Evolutionary conservation across 2,888 invertebrate species (phyloP).

Genomic region (Trachelus tabidus): DNA sequence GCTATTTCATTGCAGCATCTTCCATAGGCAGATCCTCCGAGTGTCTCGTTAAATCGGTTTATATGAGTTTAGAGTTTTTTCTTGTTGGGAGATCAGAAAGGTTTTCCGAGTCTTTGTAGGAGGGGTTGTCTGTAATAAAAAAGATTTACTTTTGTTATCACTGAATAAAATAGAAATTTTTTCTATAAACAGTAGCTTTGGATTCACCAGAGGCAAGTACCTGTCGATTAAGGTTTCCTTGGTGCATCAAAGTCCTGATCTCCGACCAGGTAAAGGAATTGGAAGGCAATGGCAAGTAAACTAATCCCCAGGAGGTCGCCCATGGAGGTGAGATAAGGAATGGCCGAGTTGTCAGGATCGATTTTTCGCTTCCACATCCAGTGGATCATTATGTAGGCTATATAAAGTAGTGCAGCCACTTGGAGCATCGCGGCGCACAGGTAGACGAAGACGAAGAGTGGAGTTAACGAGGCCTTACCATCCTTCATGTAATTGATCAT

Average conservation of each 20-base stretch:
- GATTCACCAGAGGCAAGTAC: neutral
- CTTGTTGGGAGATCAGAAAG: neutral
- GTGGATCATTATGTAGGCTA: conserved; percentile 74
- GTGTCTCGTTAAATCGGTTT: neutral
- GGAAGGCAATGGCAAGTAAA: conserved; percentile 73
- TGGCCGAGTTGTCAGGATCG: conserved; percentile 83
- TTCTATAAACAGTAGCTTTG: neutral
- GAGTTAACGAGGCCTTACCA: conserved; percentile 74
- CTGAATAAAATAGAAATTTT: neutral
- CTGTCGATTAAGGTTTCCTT: conserved; percentile 37
- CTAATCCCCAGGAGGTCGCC: conserved; percentile 83
- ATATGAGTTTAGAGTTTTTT: neutral
- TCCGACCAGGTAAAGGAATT: conserved; percentile 72
- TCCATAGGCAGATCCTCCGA: neutral
- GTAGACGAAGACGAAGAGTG: conserved; percentile 77
- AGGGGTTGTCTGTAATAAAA: neutral
- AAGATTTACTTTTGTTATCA: neutral
- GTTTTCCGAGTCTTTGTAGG: neutral
- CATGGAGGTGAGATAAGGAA: conserved; percentile 81
- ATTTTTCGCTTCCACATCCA: conserved; percentile 73
- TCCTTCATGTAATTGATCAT: conserved; percentile 77
- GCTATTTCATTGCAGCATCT: neutral
- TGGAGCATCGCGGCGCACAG: conserved; percentile 74
- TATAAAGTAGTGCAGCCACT: conserved; percentile 72
- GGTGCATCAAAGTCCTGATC: conserved; percentile 67